Evolutionary conservation across 2,113 vertebrate species (phyloP).

Genomic region (Onychostoma macrolepis): DNA sequence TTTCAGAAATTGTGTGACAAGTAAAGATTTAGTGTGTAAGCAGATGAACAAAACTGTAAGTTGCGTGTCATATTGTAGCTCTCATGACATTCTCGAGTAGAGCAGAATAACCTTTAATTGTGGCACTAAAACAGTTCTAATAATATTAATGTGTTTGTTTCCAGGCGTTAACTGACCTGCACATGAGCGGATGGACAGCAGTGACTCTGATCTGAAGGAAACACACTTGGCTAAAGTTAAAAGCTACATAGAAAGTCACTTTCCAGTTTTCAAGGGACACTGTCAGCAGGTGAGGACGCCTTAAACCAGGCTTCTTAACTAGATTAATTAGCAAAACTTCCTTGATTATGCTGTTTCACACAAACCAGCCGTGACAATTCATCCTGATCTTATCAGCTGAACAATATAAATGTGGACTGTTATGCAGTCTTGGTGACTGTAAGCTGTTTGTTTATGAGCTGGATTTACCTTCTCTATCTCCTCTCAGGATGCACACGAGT

Average conservation of each 20-base stretch:
- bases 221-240: not conserved
- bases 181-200: not conserved
- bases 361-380: not conserved
- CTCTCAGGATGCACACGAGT: constrained; percentile 27
- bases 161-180: not conserved
- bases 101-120: not conserved
- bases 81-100: not conserved
- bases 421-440: not conserved
- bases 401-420: too few species aligned
- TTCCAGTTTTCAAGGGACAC: not conserved
- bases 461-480: not conserved
- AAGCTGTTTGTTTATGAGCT: not conserved
- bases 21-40: too few species aligned
- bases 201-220: not conserved
- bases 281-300: not conserved
- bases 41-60: not conserved
- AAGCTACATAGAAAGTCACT: not conserved
- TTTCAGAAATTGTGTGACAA: too few species aligned
- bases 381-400: not conserved
- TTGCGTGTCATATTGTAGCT: not conserved
- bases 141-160: not conserved
- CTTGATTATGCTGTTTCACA: not conserved
- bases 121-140: not conserved
- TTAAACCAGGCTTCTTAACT: not conserved
- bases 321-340: not conserved